Evolutionary conservation across 2,113 vertebrate species (phyloP), one percentile per base, ranked within the genome.

Genomic region (Hypanus sabinus): DNA sequence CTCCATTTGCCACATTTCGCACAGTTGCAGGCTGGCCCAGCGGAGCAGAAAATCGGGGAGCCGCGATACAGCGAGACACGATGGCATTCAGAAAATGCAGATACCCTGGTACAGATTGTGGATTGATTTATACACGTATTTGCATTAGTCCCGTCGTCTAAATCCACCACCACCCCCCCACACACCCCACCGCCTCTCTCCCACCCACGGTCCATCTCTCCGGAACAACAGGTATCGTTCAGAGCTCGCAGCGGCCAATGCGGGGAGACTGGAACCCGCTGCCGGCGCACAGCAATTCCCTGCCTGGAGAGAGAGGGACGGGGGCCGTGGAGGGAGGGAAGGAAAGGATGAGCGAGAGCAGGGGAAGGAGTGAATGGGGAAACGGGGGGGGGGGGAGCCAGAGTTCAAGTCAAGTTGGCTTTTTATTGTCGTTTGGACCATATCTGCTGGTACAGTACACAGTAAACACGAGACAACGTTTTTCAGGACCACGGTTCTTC

Each of bases 121-220:
- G 71, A 2, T 2, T 88, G 62, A 88, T 65, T 90, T 90, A 90
- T 90, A 33, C 33, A 65, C 24, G 16, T 87, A 30, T 90, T 62
- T n/a, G 6, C 85, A 20, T n/a, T 4, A 65, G 60, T 87, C 55
- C 27, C 55, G 5, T 87, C 80, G 7, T 18, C 38, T 30, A 5
- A 90, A 94, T 46, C 94, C 94, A 77, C 95, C 94, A n/a, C n/a
- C n/a, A n/a, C 95, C 95, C 93, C 95, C 93, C 92, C 94, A n/a
- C n/a, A n/a, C n/a, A n/a, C 91, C 95, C 95, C 94, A 94, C 94
- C 95, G 94, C 95, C 95, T 95, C 95, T 96, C 94, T 95, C 94
- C 95, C 95, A 95, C 95, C 95, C 95, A 46, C 46, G 46, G n/a
- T 46, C 2, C 46, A 46, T 46, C 4, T 46, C 46, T 46, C 46